A percentile compares a stretch with the other conserved stretches of the same genome.
These are phyloP conservation scores for Prosapia bicincta DNA, from an alignment of 2,888 invertebrate species.

Conservation along the genomic window DNA sequence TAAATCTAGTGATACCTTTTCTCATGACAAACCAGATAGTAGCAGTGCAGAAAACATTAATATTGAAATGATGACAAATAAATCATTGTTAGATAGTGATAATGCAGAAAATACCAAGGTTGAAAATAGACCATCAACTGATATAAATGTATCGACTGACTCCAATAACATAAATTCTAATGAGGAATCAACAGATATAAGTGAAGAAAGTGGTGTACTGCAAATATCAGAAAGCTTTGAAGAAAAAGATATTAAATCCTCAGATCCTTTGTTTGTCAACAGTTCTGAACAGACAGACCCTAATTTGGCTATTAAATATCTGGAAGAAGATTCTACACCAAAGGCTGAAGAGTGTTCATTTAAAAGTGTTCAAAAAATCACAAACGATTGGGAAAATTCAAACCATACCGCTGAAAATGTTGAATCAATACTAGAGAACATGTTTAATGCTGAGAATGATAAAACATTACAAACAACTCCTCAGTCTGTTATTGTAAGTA, in stretches of 20 bases:
- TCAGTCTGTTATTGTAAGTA: slow-evolving; percentile 32
- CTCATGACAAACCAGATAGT: background rate
- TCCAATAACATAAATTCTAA: background rate
- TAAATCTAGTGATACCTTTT: background rate
- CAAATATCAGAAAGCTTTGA: background rate
- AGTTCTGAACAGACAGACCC: background rate
- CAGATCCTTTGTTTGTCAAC: background rate
- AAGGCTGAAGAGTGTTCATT: background rate
- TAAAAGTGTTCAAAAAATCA: background rate
- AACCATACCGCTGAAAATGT: slow-evolving; percentile 36
- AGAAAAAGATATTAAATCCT: background rate
- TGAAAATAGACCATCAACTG: background rate
- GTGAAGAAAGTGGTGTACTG: background rate
- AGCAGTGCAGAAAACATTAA: background rate
- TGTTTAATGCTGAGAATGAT: slow-evolving; percentile 40
- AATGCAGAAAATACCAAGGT: background rate
- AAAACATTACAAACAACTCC: slow-evolving; percentile 20
- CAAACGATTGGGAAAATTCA: background rate
- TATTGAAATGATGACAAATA: too few relatives aligned
- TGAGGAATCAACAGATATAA: background rate
- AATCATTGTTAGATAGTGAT: too few relatives aligned
- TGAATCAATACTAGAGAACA: slow-evolving; percentile 40
- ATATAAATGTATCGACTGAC: background rate
- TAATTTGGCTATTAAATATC: background rate
- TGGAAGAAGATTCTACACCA: background rate